Evolutionary conservation across 2,797 vertebrate species (phyloP).

Genomic region (Alfaro cultratus): DNA sequence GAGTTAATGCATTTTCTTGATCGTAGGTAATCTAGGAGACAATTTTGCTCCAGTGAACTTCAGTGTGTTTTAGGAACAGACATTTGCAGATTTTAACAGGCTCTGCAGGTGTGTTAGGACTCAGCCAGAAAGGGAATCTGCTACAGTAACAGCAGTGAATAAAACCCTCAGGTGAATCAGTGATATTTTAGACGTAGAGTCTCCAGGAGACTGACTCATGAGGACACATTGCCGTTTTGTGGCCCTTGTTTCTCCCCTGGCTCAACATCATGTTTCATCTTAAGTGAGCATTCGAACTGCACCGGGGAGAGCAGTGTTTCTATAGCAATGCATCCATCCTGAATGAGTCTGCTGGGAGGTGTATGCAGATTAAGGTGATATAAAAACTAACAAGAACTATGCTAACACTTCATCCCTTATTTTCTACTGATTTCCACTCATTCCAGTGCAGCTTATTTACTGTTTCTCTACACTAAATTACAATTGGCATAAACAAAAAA

Average conservation of each 20-base stretch:
- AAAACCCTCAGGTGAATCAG: slow-evolving; percentile 46
- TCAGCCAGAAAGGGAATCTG: not conserved
- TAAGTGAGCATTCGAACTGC: slow-evolving; percentile 73
- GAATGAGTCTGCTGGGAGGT: slow-evolving; percentile 38
- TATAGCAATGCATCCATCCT: slow-evolving; percentile 70
- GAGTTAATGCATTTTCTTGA: not conserved
- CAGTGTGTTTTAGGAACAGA: not conserved
- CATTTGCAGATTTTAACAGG: not conserved
- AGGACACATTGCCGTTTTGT: slow-evolving; percentile 22
- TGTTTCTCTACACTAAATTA: not conserved
- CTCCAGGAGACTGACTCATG: slow-evolving; percentile 44
- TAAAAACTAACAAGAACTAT: slow-evolving; percentile 24
- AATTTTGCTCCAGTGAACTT: not conserved
- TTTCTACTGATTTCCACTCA: not conserved
- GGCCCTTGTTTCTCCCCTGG: slow-evolving; percentile 55
- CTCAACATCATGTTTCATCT: slow-evolving; percentile 64
- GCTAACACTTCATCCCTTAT: slow-evolving; percentile 11
- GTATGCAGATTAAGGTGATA: slow-evolving; percentile 33
- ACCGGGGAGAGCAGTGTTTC: slow-evolving; percentile 74
- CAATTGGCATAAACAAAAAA: not conserved
- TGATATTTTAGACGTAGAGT: slow-evolving; percentile 44
- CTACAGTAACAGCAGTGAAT: slow-evolving; percentile 48
- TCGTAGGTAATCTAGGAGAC: not conserved
- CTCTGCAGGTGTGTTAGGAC: too few species aligned
- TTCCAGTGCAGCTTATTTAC: not conserved